These are phyloP conservation scores for Rhinolophus ferrumequinum DNA, from an alignment of 2,113 vertebrate species.

Conservation along the genomic window DNA sequence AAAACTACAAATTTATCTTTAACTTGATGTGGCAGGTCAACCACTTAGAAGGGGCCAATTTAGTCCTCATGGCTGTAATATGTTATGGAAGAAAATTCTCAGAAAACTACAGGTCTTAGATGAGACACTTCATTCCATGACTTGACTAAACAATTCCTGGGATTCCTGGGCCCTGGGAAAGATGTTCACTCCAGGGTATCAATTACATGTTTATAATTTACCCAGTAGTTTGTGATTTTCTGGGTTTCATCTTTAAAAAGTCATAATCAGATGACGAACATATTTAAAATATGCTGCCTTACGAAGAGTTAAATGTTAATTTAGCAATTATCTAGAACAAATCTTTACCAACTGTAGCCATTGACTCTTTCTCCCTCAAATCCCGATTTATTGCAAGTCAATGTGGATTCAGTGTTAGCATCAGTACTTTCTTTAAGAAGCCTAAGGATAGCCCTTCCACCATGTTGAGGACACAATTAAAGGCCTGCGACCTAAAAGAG, in stretches of 20 bases:
- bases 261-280: neutral
- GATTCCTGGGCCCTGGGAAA: neutral
- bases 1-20: constrained; percentile 23
- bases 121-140: neutral
- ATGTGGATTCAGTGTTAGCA: neutral
- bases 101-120: neutral
- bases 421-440: neutral
- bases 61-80: neutral
- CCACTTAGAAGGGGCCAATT: neutral
- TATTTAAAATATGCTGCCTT: constrained; percentile 35
- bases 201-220: constrained; percentile 9
- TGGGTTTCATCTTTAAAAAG: neutral
- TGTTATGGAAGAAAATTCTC: neutral
- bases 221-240: neutral
- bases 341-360: neutral
- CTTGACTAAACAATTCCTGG: neutral
- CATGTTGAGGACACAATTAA: neutral
- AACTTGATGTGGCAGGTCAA: neutral
- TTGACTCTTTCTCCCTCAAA: neutral
- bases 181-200: neutral
- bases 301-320: neutral
- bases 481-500: neutral
- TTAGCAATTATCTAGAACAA: neutral
- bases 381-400: neutral
- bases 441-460: neutral